These are phyloP conservation scores for Drosophila elegans DNA, from an alignment of 1,140 invertebrate species.

Conservation along the genomic window DNA sequence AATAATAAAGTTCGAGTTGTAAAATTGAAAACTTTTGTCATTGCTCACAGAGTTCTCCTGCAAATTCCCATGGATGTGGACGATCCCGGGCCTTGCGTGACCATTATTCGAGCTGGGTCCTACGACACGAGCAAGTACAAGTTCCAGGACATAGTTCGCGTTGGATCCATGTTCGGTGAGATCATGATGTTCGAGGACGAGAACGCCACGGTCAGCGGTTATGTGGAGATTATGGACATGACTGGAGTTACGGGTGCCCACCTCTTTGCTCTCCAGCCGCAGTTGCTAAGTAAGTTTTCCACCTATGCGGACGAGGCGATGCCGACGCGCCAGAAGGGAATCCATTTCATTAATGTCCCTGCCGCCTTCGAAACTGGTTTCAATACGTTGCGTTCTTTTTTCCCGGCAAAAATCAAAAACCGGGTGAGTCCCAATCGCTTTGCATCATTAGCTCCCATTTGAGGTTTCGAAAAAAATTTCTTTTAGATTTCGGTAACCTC, in stretches of 20 bases:
- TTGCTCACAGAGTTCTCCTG: conserved; percentile 56
- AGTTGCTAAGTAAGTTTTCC: conserved; percentile 85
- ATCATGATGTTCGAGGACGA: conserved; percentile 85
- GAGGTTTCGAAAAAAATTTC: no score
- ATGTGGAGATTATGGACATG: conserved; percentile 85
- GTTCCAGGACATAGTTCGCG: conserved; percentile 77
- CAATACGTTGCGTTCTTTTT: conserved; percentile 85
- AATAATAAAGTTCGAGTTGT: no score
- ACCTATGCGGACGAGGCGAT: conserved; percentile 86
- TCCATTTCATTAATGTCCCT: conserved; percentile 86
- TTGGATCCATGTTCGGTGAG: conserved; percentile 82
- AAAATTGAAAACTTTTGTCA: no score
- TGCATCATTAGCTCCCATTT: no score
- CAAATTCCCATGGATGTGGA: conserved; percentile 66
- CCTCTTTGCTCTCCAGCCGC: conserved; percentile 85
- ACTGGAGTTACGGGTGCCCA: conserved; percentile 84
- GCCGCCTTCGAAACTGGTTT: conserved; percentile 85
- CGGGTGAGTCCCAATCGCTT: conserved; percentile 34
- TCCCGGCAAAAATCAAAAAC: conserved; percentile 72
- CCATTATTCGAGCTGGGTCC: conserved; percentile 82
- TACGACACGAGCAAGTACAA: conserved; percentile 77
- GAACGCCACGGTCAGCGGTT: conserved; percentile 76
- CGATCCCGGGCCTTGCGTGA: conserved; percentile 82
- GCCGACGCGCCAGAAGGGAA: conserved; percentile 86
- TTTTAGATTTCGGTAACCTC: conserved; percentile 73